A percentile compares a stretch with the other conserved stretches of the same genome.
phyloP scores from a whole-genome alignment of 2,113 vertebrate genomes.

The Mus musculus region DNA sequence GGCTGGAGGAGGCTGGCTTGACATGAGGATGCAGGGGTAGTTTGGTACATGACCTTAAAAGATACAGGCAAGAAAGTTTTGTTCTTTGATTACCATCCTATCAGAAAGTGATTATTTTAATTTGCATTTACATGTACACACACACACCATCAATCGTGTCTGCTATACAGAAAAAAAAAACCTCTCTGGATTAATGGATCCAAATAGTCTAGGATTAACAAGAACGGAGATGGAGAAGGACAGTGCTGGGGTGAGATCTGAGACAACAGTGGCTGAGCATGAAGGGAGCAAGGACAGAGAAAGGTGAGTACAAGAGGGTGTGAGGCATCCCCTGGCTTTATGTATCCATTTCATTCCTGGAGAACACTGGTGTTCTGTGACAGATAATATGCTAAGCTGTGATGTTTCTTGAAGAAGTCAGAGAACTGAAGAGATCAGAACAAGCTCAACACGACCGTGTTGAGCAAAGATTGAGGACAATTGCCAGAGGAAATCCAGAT shows the following conservation, averaged over 20 bases:
- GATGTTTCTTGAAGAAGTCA: not conserved
- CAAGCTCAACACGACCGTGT: not conserved
- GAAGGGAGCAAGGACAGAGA: not conserved
- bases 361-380: not conserved
- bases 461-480: not conserved
- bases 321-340: not conserved
- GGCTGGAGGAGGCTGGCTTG: not conserved
- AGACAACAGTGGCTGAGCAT: not conserved
- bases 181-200: not conserved
- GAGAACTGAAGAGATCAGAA: not conserved
- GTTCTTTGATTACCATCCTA: constrained; percentile 28
- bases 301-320: not conserved
- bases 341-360: not conserved
- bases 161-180: not conserved
- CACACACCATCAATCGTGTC: not conserved
- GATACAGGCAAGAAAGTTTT: not conserved
- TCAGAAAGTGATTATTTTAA: constrained; percentile 3
- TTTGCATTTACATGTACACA: not conserved
- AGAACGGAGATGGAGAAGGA: not conserved
- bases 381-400: not conserved
- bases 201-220: constrained; percentile 35
- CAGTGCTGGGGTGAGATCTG: not conserved
- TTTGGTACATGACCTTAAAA: not conserved
- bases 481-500: not conserved
- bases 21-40: not conserved